Base-by-base conservation (phyloP, 2,888 invertebrate genomes). In the Incurvaria masculella region DNA sequence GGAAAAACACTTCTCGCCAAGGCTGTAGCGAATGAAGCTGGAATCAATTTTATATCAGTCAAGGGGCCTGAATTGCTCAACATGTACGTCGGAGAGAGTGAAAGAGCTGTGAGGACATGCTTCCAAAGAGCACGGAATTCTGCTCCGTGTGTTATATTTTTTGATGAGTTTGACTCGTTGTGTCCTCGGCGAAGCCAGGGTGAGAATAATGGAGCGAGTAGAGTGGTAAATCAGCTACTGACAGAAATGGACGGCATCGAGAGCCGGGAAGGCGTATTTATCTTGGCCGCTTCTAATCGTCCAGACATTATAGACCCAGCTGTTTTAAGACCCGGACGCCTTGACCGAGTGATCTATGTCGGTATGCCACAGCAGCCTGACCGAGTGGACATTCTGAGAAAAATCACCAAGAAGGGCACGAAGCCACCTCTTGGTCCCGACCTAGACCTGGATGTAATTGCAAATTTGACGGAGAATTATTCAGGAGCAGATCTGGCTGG, bases 81-180 rank as follows among this genome's bases (percentile, higher is more conserved):
- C 64, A 99, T 98, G 98, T 99, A 98, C 70, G 96, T 99, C 17
- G 99, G 99, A 50, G 98, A 99, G 74, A 97, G 97, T 70, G 99
- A 99, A 71, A 83, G 93, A 57, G 97, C 97, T 0, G 96, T 99
- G 1, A 81, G 99, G n/a, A 90, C 93, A 20, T 94, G 95, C 61
- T 99, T 99, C 66, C 88, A 93, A 64, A 82, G 97, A 54, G 99
- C 98, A 0, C 80, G 92, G 42, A 96, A 96, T 69, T 97, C 97
- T 0, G 87, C 94, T 0, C 99, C 99, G 0, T 99, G 98, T 65
- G 96, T 99, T 2, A 97, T 99, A 66, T 98, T 98, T 75, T 99
- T 99, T 64, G 99, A 99, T 65, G 99, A 99, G 72, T 83, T 99
- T 53, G 99, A 99, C 69, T 92, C 98, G 0, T 69, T 99, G 23